Conservation (phyloP, 2,113 vertebrate genomes). For the Australoheros scitulus region DNA sequence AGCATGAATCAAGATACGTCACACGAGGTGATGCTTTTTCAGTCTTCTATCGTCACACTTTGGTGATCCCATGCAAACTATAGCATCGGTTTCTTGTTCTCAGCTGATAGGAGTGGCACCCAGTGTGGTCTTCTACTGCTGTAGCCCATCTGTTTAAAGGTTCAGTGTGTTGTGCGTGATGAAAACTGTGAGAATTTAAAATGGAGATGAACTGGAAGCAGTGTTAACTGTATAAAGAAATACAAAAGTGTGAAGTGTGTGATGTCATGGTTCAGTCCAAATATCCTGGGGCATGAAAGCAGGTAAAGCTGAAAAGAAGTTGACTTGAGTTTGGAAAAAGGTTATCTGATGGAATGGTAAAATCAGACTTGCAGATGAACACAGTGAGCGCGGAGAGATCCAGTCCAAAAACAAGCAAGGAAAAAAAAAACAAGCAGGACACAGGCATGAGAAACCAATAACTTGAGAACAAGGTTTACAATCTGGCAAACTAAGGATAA, state of each 20-base stretch:
- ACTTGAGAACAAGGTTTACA: neutral
- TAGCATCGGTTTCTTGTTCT: neutral
- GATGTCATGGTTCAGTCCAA: neutral
- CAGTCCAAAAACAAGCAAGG: neutral
- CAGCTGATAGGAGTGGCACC: neutral
- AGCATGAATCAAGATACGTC: neutral
- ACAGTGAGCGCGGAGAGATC: neutral
- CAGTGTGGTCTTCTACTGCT: neutral
- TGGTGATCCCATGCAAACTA: neutral
- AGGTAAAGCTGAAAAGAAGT: neutral
- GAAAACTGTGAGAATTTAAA: neutral
- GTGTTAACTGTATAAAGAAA: neutral
- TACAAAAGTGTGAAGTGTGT: neutral
- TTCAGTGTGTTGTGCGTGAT: neutral
- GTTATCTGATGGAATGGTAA: neutral
- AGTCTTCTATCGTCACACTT: neutral
- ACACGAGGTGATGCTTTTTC: neutral
- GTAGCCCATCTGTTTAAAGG: neutral
- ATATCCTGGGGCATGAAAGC: neutral
- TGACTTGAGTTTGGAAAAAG: neutral
- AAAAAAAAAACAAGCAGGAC: neutral
- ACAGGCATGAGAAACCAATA: neutral
- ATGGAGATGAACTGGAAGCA: neutral
- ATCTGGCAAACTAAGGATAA: neutral
- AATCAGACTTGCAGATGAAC: neutral